Percentiles rank a stretch among this genome's conserved stretches.
These are phyloP conservation scores for Leptinotarsa texana DNA, from an alignment of 1,140 invertebrate genomes.

Conservation along the genomic window DNA sequence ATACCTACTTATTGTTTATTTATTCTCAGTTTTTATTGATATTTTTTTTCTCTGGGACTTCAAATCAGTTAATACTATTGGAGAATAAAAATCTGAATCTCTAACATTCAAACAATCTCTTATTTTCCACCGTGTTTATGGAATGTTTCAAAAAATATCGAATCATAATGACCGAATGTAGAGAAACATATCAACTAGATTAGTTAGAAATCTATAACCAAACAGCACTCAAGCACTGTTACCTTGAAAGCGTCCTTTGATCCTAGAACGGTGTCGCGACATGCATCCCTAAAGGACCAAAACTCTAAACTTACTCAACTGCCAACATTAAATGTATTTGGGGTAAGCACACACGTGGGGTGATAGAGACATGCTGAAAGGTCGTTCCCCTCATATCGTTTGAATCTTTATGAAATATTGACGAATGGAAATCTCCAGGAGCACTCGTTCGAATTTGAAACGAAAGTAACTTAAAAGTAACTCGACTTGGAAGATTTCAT, in stretches of 20 bases:
- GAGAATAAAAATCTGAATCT: too few species aligned
- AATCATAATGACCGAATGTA: too few species aligned
- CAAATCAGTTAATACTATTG: too few species aligned
- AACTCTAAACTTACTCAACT: background rate
- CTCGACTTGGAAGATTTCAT: too few species aligned
- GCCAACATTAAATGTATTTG: constrained; percentile 11
- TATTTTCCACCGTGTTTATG: too few species aligned
- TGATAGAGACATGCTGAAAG: background rate
- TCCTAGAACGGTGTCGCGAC: constrained; percentile 24
- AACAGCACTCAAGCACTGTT: background rate
- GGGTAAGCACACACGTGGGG: constrained; percentile 6
- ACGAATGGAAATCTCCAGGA: background rate
- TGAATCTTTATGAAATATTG: background rate
- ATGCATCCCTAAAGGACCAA: constrained; percentile 26
- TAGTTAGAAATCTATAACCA: background rate
- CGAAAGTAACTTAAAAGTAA: too few species aligned
- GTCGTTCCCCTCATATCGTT: background rate
- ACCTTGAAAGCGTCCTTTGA: constrained; percentile 15
- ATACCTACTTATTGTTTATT: too few species aligned
- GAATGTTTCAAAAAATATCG: too few species aligned
- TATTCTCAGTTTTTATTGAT: too few species aligned
- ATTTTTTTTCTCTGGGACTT: too few species aligned
- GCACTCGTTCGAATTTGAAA: background rate
- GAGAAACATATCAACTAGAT: too few species aligned
- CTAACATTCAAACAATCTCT: too few species aligned